phyloP scores from a whole-genome alignment of 30 jellyfish, hydroid and myxozoan species.

The Rhopilema esculentum region DNA sequence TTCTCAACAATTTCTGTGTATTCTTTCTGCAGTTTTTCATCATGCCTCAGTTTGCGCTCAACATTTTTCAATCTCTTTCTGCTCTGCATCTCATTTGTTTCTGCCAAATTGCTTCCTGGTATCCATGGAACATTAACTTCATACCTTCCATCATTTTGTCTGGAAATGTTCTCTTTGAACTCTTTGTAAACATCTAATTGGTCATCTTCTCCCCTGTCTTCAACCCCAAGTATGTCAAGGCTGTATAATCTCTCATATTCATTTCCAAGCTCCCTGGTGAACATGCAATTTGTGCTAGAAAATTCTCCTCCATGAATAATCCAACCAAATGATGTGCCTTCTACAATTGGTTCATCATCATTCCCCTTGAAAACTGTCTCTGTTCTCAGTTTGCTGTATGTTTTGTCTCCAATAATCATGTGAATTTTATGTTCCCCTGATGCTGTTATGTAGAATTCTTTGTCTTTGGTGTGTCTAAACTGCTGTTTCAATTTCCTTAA shows the following conservation, averaged over 20 bases:
- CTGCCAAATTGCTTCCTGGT: slow-evolving; percentile 67
- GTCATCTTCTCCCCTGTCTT: slow-evolving; percentile 59
- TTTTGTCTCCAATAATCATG: slow-evolving; percentile 11
- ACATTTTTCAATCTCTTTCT: slow-evolving; percentile 48
- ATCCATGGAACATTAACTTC: slow-evolving; percentile 69
- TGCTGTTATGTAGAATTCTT: slow-evolving; percentile 22
- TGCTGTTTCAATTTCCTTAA: slow-evolving; percentile 15
- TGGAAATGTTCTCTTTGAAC: slow-evolving; percentile 29
- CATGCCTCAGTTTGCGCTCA: slow-evolving; percentile 35
- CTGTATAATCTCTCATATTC: slow-evolving; percentile 37
- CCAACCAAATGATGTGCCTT: slow-evolving; percentile 53
- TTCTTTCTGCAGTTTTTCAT: slow-evolving; percentile 36
- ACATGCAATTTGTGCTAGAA: slow-evolving; percentile 17
- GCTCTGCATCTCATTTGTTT: slow-evolving; percentile 67
- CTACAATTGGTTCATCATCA: slow-evolving; percentile 31
- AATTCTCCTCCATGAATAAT: slow-evolving; percentile 43
- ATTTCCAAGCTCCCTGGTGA: slow-evolving; percentile 32
- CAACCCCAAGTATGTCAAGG: slow-evolving; percentile 30
- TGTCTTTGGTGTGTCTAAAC: slow-evolving; percentile 16
- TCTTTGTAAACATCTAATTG: slow-evolving; percentile 9
- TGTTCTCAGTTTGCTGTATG: slow-evolving; percentile 11
- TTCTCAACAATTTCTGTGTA: slow-evolving; percentile 53
- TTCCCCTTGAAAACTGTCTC: slow-evolving; percentile 38
- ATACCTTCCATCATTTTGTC: slow-evolving; percentile 66
- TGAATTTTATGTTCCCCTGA: slow-evolving; percentile 25